Evolutionary conservation across 1,140 invertebrate species (phyloP).

Genomic region (Ladona fulva): DNA sequence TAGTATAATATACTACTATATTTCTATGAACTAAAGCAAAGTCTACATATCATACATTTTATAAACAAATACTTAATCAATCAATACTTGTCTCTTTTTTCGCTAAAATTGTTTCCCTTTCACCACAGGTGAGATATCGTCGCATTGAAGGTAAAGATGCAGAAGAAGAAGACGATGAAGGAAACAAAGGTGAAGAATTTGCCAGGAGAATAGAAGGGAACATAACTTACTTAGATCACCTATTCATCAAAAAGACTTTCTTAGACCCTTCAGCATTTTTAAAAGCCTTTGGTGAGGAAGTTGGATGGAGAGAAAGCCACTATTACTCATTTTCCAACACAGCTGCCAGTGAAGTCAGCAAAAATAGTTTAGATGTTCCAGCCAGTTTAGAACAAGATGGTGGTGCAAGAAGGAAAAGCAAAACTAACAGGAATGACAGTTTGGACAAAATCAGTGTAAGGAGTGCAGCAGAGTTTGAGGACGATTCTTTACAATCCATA

Average conservation of each 20-base stretch:
- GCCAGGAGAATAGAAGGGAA: no score
- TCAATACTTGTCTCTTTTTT: no score
- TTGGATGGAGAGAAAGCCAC: background rate
- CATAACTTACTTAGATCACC: background rate
- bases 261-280: background rate
- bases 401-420: background rate
- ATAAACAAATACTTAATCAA: no score
- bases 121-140: slow-evolving; percentile 27
- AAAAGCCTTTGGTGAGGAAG: background rate
- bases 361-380: background rate
- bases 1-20: no score
- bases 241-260: slow-evolving; percentile 30
- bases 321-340: background rate
- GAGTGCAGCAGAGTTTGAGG: background rate
- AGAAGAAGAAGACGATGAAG: slow-evolving; percentile 31
- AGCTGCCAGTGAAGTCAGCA: background rate
- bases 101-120: slow-evolving; percentile 27
- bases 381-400: background rate
- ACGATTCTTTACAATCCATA: background rate
- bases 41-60: no score
- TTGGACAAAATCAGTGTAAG: background rate
- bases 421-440: background rate
- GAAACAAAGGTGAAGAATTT: slow-evolving; percentile 25
- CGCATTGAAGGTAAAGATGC: slow-evolving; percentile 33
- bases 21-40: no score